Evolutionary conservation across 2,797 vertebrate genomes (phyloP).

Genomic region (Iguana delicatissima): DNA sequence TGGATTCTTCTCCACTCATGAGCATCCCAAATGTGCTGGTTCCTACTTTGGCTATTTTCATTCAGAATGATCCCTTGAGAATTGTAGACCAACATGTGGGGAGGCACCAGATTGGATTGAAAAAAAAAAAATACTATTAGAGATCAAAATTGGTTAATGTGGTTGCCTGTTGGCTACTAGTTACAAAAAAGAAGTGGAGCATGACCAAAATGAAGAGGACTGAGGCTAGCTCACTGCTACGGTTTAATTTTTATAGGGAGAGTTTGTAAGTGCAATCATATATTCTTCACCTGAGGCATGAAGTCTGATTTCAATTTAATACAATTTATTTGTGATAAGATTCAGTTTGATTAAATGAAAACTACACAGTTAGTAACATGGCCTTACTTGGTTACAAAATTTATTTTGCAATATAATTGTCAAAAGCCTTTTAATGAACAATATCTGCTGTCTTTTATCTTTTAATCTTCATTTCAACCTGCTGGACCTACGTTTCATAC

Average conservation of each 20-base stretch:
- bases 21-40: background rate
- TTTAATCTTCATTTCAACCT: background rate
- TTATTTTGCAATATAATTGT: background rate
- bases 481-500: conserved; percentile 2
- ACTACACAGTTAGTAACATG: background rate
- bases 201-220: background rate
- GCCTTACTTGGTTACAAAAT: background rate
- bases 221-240: background rate
- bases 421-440: conserved; percentile 6
- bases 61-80: background rate
- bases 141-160: no score
- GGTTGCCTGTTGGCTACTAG: background rate
- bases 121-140: no score
- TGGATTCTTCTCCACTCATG: background rate
- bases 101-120: background rate
- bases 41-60: background rate
- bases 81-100: background rate
- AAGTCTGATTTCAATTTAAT: background rate
- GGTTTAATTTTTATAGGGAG: background rate
- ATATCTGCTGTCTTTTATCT: background rate
- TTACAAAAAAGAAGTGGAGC: background rate
- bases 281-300: background rate
- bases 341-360: background rate
- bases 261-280: background rate
- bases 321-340: background rate